Conservation (phyloP, 2,113 vertebrate genomes). For the Coryphaenoides rupestris region DNA sequence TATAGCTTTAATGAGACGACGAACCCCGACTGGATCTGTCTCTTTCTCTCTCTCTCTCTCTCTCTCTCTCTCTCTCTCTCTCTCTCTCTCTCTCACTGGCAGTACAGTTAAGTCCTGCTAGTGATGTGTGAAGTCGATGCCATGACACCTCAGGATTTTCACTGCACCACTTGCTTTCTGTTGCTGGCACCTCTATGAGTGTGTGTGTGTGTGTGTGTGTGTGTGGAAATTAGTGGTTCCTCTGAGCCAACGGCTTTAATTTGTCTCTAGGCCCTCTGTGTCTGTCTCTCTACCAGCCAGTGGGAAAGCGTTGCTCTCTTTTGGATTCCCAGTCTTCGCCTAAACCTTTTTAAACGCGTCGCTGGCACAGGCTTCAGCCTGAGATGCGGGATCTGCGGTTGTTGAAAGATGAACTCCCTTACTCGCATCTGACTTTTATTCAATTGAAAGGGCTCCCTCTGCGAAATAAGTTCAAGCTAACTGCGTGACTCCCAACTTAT, state of each 20-base stretch:
- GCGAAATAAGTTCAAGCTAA: constrained; percentile 20
- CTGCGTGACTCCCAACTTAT: constrained; percentile 1
- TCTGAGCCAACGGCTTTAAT: constrained; percentile 25
- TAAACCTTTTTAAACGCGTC: constrained; percentile 28
- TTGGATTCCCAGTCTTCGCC: constrained; percentile 34
- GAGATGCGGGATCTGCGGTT: constrained; percentile 29
- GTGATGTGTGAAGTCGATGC: not conserved
- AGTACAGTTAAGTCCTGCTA: not conserved
- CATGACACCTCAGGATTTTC: not conserved
- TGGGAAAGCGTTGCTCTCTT: constrained; percentile 7
- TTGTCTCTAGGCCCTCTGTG: constrained; percentile 10
- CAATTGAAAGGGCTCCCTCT: constrained; percentile 13
- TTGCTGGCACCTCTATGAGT: not conserved
- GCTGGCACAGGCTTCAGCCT: constrained; percentile 16
- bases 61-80: too few relatives aligned
- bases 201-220: not conserved
- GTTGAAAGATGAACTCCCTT: constrained; percentile 5
- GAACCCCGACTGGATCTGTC: not conserved
- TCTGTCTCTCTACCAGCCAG: not conserved
- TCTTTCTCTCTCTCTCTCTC: too few relatives aligned
- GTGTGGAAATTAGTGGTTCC: constrained; percentile 14
- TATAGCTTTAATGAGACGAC: not conserved
- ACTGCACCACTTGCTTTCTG: not conserved
- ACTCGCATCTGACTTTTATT: constrained; percentile 28
- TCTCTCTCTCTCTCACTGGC: not conserved